Base-by-base conservation (phyloP, 2,113 vertebrate genomes). In the Agapornis roseicollis region DNA sequence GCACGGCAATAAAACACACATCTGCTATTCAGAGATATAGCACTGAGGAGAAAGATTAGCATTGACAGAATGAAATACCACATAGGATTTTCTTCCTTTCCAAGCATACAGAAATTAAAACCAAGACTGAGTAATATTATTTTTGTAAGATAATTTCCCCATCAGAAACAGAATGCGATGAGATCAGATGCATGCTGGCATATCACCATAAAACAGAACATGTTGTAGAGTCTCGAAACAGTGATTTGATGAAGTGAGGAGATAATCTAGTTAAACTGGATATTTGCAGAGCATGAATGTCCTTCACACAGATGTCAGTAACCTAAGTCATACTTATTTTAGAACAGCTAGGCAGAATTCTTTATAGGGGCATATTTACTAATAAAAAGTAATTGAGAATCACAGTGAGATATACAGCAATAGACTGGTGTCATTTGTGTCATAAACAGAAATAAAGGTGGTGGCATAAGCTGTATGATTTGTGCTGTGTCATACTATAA, bases 121-220 rank as follows among this genome's bases (percentile, higher is more conserved):
- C 47, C 44, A 86, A 96, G 80, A 95, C 22, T 71, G 90, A 84
- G 55, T 64, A 94, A 96, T 65, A 92, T 55, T 91, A 68, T 80
- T 92, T 86, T 78, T 56, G 44, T 90, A 92, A 86, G 94, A 93
- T 93, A 95, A 94, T 90, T 96, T 96, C 83, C 61, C 80, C 88
- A 72, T 95, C 88, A 89, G 83, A 96, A 95, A 72, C 56, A 89
- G 78, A 89, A 94, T 87, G 84, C 94, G 85, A 90, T 96, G 94
- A 92, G 83, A 94, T 95, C 82, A 81, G 83, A 93, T 92, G 85
- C 80, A 69, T 58, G 3, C 73, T 93, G 71, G 44, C 80, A 80
- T 89, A 90, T 96, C 95, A 81, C 24, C 70, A 79, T 92, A 82
- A 90, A 92, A 69, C 92, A 94, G 85, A 96, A 88, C 86, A 86